Base-by-base conservation (phyloP, 1,140 invertebrate species). In the Zophobas atratus region DNA sequence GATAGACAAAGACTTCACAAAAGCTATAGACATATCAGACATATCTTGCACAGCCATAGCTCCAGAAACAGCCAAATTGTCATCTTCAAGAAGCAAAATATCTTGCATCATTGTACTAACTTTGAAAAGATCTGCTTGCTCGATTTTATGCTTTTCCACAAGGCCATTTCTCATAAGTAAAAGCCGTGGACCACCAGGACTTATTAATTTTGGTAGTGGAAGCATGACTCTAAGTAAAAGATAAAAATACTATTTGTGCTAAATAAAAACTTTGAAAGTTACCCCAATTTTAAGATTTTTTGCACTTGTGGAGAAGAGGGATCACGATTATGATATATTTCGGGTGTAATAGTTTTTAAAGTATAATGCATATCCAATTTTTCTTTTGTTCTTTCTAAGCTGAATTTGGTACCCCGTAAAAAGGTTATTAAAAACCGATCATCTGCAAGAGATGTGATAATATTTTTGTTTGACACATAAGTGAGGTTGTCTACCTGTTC, bases 361-460 rank as follows among this genome's bases (percentile, higher is more conserved):
- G 90, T 89, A 79, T 91, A 91, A 84, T 88, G 92, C 81, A 89
- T 88, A 81, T 92, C 92, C 6, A 93, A 81, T 81, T 92, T 91
- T 73, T 90, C 87, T 82, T 92, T 92, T 1, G 90, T 90, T 80
- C 89, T 86, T 84, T 92, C 90, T 77, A 93, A 83, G 80, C 91
- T 92, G 82, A 91, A 92, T 82, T 93, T 92, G 80, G 90, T 90
- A n/a, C 92, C 90, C 0, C 92, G 87, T 36, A 94, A 84, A 82
- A 92, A 92, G 38, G 88, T 88, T 34, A 92, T 82, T 4, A 93
- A 77, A 84, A 90, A 90, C 78, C 91, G 90, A 75, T 92, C 90
- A 79, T 91, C 91, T 88, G 77, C 35, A 82, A 81, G 41, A 1
- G 20, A 20, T 20, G 20, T 20, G 20, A 20, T 20, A 20, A 20